These are phyloP conservation scores for Rhodinocichla rosea DNA, from an alignment of 2,113 vertebrate species.

Conservation along the genomic window DNA sequence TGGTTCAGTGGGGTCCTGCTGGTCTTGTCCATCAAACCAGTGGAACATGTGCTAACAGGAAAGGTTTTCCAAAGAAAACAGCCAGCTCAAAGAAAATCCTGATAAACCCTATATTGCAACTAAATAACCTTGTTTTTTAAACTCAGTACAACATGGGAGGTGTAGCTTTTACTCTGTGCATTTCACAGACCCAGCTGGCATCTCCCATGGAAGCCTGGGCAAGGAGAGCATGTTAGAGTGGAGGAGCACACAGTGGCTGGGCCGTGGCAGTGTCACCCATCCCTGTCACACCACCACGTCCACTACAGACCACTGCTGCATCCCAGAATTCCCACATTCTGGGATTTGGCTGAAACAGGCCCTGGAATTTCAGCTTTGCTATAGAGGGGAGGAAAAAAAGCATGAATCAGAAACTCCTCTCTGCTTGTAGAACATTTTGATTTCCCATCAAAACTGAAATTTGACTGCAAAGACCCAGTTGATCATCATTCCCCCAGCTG, in stretches of 20 bases:
- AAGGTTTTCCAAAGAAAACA: neutral
- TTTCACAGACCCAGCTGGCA: neutral
- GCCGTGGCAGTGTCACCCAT: neutral
- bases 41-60: neutral
- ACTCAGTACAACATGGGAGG: accelerated
- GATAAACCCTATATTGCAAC: neutral
- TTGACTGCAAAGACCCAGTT: neutral
- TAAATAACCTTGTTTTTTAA: neutral
- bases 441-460: neutral
- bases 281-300: accelerated
- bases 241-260: neutral
- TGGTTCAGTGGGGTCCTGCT: neutral
- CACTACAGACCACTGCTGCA: accelerated
- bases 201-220: neutral
- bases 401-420: neutral
- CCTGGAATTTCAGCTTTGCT: neutral
- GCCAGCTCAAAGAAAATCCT: neutral
- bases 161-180: accelerated
- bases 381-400: accelerated
- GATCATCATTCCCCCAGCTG: neutral
- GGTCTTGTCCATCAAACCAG: neutral
- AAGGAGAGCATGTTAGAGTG: neutral
- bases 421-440: neutral
- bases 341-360: neutral
- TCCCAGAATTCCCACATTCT: neutral